Evolutionary conservation across 2,888 invertebrate genomes (phyloP).

Genomic region (Agonum fuliginosum): DNA sequence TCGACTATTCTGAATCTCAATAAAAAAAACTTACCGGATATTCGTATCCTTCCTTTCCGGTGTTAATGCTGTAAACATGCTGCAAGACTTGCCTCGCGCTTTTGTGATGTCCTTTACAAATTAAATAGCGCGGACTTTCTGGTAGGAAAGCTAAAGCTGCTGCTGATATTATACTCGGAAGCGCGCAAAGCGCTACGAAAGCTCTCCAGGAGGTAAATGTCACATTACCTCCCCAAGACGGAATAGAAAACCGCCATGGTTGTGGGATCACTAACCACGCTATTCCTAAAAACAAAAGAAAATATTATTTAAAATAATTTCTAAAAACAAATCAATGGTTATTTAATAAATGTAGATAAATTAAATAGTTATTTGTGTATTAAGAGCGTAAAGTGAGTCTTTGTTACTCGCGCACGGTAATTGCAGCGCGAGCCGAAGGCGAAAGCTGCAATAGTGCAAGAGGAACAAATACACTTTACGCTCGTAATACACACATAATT

Average conservation of each 20-base stretch:
- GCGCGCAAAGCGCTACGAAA: constrained; percentile 79
- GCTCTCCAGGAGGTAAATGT: constrained; percentile 78
- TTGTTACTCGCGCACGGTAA: no score
- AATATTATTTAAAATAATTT: no score
- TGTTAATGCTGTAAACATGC: constrained; percentile 76
- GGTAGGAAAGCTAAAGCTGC: constrained; percentile 74
- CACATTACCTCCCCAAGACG: background rate
- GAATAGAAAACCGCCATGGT: constrained; percentile 37
- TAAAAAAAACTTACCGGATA: constrained; percentile 75
- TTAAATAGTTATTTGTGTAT: no score
- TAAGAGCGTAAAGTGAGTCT: no score
- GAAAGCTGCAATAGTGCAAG: no score
- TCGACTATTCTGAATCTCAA: background rate
- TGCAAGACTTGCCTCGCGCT: constrained; percentile 75
- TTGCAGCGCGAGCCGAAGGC: no score
- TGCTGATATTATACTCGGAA: constrained; percentile 76
- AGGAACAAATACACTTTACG: no score
- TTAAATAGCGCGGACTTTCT: constrained; percentile 76
- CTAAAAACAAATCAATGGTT: no score
- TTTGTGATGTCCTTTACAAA: constrained; percentile 74
- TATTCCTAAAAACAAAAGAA: constrained; percentile 55
- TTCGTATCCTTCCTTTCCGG: constrained; percentile 70
- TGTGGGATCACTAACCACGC: constrained; percentile 64
- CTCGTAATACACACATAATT: no score
- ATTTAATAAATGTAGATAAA: no score